Evolutionary conservation across 1,140 invertebrate species (phyloP).

Genomic region (Micrasema longulum): DNA sequence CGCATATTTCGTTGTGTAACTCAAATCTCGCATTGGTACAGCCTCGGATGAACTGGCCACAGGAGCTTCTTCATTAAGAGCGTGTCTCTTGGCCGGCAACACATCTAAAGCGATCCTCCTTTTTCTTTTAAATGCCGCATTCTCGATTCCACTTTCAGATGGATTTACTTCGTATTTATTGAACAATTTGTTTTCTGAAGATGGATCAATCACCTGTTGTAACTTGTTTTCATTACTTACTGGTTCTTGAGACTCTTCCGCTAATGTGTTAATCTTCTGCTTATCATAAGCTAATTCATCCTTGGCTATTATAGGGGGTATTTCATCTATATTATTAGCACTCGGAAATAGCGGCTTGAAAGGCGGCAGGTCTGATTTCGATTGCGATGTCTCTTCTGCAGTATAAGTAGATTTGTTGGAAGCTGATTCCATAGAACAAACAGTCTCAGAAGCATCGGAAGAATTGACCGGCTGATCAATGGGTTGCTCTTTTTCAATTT

Average conservation of each 20-base stretch:
- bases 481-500: slow-evolving; percentile 53
- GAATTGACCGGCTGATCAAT: slow-evolving; percentile 41
- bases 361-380: slow-evolving; percentile 18
- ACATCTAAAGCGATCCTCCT: slow-evolving; percentile 50
- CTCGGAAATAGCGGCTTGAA: slow-evolving; percentile 50
- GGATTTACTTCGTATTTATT: slow-evolving; percentile 50
- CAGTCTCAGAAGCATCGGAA: slow-evolving; percentile 43
- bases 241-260: slow-evolving; percentile 7
- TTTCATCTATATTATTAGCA: slow-evolving; percentile 8
- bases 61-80: slow-evolving; percentile 24
- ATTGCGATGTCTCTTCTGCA: slow-evolving; percentile 34
- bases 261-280: too few relatives aligned
- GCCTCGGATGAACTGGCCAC: not conserved
- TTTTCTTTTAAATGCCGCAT: slow-evolving; percentile 49
- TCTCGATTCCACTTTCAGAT: slow-evolving; percentile 41
- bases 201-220: not conserved
- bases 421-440: slow-evolving; percentile 37
- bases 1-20: slow-evolving; percentile 47
- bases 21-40: slow-evolving; percentile 26
- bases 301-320: not conserved
- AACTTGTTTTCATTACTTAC: slow-evolving; percentile 16
- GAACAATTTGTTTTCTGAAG: slow-evolving; percentile 35
- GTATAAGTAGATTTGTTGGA: slow-evolving; percentile 39
- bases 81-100: slow-evolving; percentile 37
- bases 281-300: too few relatives aligned